phyloP scores from a whole-genome alignment of 2,113 vertebrate species.

The Oreotragus oreotragus region DNA sequence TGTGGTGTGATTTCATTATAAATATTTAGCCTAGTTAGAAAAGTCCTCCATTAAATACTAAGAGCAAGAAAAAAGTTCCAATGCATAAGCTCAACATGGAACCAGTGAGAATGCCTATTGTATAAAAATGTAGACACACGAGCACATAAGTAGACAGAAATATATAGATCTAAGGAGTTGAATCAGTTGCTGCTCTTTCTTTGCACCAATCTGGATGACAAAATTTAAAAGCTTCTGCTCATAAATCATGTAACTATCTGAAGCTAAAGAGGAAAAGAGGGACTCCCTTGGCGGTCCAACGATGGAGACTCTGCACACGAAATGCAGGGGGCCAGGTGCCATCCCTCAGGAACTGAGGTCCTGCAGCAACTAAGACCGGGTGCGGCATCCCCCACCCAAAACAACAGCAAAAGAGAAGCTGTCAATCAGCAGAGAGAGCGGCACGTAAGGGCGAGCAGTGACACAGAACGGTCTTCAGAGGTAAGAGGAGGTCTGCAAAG shows the following conservation, averaged over 20 bases:
- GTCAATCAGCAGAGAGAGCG: not conserved
- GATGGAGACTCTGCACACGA: not conserved
- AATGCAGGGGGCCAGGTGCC: not conserved
- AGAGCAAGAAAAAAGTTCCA: not conserved
- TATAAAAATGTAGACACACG: accelerated
- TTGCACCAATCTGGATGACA: not conserved
- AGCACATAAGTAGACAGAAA: not conserved
- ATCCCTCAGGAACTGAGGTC: not conserved
- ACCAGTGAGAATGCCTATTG: not conserved
- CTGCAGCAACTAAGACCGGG: not conserved
- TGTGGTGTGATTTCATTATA: conserved; percentile 14
- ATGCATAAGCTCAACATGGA: not conserved
- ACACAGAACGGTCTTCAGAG: not conserved
- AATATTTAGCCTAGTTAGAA: conserved; percentile 38
- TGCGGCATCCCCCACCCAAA: not conserved
- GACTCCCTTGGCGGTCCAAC: not conserved
- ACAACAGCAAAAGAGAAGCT: not conserved
- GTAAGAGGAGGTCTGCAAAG: not conserved
- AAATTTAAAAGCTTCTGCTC: not conserved
- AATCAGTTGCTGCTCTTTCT: not conserved
- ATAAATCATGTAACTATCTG: not conserved
- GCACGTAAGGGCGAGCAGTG: not conserved
- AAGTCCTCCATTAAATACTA: not conserved
- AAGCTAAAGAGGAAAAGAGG: not conserved
- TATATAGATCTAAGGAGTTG: not conserved